phyloP scores from a whole-genome alignment of 1,140 invertebrate species.

The Lanistes nyassanus region DNA sequence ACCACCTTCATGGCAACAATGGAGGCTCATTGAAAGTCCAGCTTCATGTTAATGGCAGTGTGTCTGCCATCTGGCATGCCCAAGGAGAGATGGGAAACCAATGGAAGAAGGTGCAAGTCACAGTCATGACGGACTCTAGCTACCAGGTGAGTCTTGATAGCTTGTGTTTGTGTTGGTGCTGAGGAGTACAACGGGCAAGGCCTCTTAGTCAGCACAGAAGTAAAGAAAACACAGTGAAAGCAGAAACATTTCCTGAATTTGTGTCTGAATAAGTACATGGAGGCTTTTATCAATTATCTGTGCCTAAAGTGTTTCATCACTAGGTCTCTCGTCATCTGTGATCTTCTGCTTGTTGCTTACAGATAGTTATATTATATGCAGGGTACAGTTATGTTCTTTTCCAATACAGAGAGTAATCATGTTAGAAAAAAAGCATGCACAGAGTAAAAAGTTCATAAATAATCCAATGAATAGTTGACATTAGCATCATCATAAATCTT shows the following conservation, averaged over 20 bases:
- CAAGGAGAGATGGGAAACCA: slow-evolving; percentile 48
- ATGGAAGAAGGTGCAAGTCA: slow-evolving; percentile 51
- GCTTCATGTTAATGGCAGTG: slow-evolving; percentile 26
- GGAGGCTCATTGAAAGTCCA: slow-evolving; percentile 55
- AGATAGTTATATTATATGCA: background rate
- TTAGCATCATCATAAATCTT: background rate
- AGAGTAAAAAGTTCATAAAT: background rate
- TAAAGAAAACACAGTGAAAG: background rate
- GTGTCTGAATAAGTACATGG: background rate
- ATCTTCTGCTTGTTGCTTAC: background rate
- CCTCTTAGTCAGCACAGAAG: no score
- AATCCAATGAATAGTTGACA: background rate
- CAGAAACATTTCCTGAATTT: background rate
- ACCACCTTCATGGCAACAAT: slow-evolving; percentile 78
- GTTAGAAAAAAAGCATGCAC: background rate
- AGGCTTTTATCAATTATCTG: background rate
- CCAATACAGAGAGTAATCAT: background rate
- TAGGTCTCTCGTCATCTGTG: background rate
- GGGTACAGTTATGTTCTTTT: background rate
- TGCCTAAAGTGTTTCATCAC: no score
- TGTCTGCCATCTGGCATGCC: slow-evolving; percentile 20
- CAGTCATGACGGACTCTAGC: slow-evolving; percentile 15
- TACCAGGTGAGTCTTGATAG: slow-evolving; percentile 28
- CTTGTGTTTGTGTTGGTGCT: background rate
- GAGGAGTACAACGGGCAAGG: no score